Evolutionary conservation across 2,113 vertebrate genomes (phyloP).

Genomic region (Myrmecophaga tridactyla): DNA sequence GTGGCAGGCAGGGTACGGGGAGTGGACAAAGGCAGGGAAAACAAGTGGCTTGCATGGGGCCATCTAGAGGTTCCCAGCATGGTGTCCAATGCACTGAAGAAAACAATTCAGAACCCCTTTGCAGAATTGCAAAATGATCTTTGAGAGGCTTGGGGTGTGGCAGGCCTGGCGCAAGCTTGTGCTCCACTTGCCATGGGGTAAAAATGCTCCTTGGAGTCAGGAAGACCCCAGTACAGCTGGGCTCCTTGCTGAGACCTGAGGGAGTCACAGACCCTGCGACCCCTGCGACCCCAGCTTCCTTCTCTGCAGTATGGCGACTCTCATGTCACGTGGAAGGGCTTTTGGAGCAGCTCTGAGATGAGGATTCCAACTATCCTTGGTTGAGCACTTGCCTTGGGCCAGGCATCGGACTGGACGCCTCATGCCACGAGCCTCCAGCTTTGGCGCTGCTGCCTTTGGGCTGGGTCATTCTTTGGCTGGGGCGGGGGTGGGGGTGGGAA

Average conservation of each 20-base stretch:
- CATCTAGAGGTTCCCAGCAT: too few species aligned
- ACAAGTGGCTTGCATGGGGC: background rate
- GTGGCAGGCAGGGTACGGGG: background rate
- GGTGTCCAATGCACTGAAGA: fast-evolving
- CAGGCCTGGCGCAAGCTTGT: background rate
- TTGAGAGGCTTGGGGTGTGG: fast-evolving
- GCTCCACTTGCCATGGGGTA: background rate
- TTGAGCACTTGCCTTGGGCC: background rate
- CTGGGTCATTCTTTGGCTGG: too few species aligned
- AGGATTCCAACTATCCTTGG: fast-evolving
- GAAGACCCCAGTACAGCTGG: background rate
- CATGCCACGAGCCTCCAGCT: background rate
- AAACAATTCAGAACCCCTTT: background rate
- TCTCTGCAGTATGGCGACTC: background rate
- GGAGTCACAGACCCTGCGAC: background rate
- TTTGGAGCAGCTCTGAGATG: background rate
- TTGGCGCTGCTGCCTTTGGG: fast-evolving
- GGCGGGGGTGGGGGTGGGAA: background rate
- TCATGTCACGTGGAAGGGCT: fast-evolving
- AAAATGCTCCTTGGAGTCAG: fast-evolving
- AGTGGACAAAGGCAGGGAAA: background rate
- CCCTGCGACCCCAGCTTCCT: background rate
- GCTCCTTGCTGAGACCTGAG: background rate
- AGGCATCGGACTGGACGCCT: fast-evolving
- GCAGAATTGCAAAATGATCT: too few species aligned